Base-by-base conservation (phyloP, 2,113 vertebrate genomes). In the Chloroceryle aenea region DNA sequence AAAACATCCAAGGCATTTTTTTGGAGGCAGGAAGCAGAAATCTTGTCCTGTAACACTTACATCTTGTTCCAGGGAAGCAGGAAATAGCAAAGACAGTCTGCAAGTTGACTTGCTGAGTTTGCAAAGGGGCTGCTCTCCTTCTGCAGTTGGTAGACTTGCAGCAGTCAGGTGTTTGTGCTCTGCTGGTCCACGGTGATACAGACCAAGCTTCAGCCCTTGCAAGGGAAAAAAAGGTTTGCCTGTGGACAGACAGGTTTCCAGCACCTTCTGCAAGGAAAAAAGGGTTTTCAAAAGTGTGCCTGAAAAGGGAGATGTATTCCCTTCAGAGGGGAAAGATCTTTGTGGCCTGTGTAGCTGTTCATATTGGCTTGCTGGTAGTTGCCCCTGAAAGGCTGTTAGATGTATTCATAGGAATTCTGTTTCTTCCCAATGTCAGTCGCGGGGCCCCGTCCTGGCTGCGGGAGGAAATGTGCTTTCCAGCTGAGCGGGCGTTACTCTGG, bases 121-220 rank as follows among this genome's bases (percentile, higher is more conserved):
- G 82, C 10, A 50, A 76, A 4, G 12, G 34, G 58, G 62, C 67
- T 86, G 68, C n/a, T 1, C 47, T 62, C 48, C 68, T 36, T 19
- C 34, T 43, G 23, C 53, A 30, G 1, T 18, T 32, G 5, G 36
- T 2, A 18, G 48, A 40, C 38, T 82, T 43, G 62, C 63, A 34
- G 74, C 25, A 72, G 30, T 6, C 14, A 55, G 64, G 12, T 4
- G 0, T 20, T 32, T 0, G 3, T 27, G 34, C 75, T 53, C 27
- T 69, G 66, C 69, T 56, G 66, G 36, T n/a, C 27, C 48, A 61
- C 32, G 62, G 19, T 14, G 47, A 22, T 25, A 22, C 32, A 30
- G 69, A 13, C 50, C 50, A 52, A 18, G 50, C 10, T 26, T 9
- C 1, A 4, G 26, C 1, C 8, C 17, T 13, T 71, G 71, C 32